Conservation (phyloP, 2,888 invertebrate genomes). For the Ormia ochracea region DNA sequence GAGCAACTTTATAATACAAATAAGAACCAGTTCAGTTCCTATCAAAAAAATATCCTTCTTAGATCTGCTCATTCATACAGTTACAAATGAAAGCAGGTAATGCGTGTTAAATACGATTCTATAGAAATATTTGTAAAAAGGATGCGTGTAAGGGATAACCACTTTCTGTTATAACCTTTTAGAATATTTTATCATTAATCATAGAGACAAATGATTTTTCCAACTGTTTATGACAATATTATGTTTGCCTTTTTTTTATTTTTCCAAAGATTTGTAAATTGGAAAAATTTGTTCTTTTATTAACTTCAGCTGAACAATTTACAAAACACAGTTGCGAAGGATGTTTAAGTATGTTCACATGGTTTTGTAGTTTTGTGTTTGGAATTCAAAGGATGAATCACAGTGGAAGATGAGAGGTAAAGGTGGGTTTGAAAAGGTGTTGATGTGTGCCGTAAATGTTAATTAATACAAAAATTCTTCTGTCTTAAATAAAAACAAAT, state of each 20-base stretch:
- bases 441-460: too few relatives aligned
- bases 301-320: constrained; percentile 28
- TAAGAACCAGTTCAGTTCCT: not conserved
- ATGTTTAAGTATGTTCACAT: not conserved
- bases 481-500: too few relatives aligned
- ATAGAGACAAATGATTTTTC: constrained; percentile 49
- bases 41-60: not conserved
- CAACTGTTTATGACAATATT: constrained; percentile 38
- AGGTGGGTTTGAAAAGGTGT: too few relatives aligned
- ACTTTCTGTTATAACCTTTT: constrained; percentile 37
- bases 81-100: not conserved
- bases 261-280: not conserved
- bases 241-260: not conserved
- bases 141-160: not conserved
- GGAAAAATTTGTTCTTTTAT: not conserved
- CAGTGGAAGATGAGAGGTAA: too few relatives aligned
- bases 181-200: constrained; percentile 52
- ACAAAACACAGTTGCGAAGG: too few relatives aligned
- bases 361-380: not conserved
- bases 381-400: too few relatives aligned
- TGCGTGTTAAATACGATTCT: not conserved
- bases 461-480: too few relatives aligned
- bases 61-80: not conserved
- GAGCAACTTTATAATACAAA: not conserved
- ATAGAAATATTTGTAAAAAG: not conserved